Percentiles rank a stretch among this genome's conserved stretches.
phyloP scores from a whole-genome alignment of 30 jellyfish, hydroid and myxozoan species.

The Pelagia noctiluca region DNA sequence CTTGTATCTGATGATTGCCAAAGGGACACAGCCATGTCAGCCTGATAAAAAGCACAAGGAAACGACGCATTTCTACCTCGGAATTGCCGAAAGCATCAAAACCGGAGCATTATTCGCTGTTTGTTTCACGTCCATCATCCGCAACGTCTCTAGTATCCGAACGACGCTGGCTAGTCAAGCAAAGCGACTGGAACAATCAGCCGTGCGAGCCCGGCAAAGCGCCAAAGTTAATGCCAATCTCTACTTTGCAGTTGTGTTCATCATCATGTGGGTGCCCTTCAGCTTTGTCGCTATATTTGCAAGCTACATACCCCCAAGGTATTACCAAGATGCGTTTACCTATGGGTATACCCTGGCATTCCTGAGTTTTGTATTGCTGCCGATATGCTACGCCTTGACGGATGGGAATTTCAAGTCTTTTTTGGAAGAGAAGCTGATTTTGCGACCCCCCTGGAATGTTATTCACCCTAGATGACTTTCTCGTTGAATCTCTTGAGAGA shows the following conservation, averaged over 20 bases:
- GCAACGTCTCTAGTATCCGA: conserved; percentile 67
- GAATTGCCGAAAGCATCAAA: conserved; percentile 65
- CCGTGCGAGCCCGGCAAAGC: conserved; percentile 41
- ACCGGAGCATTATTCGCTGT: conserved; percentile 51
- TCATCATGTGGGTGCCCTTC: conserved; percentile 78
- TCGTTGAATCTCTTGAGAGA: no score
- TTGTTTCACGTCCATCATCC: conserved; percentile 65
- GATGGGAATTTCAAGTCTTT: conserved; percentile 67
- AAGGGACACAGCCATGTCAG: conserved; percentile 56
- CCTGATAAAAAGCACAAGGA: conserved; percentile 59
- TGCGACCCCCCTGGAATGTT: background rate
- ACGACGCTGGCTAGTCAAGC: conserved; percentile 61
- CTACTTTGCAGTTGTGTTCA: conserved; percentile 66
- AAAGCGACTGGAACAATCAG: conserved; percentile 40
- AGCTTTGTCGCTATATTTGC: conserved; percentile 58
- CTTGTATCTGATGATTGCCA: conserved; percentile 48
- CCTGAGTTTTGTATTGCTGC: conserved; percentile 68
- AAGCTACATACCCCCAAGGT: conserved; percentile 51
- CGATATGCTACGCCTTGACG: conserved; percentile 64
- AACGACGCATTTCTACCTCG: conserved; percentile 69
- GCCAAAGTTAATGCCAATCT: conserved; percentile 61
- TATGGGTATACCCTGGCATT: conserved; percentile 72
- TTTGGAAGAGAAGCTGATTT: background rate
- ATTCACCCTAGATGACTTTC: no score
- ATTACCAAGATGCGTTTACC: conserved; percentile 59